Conservation (phyloP, 2,888 invertebrate genomes). For the Digitonthophagus gazella region DNA sequence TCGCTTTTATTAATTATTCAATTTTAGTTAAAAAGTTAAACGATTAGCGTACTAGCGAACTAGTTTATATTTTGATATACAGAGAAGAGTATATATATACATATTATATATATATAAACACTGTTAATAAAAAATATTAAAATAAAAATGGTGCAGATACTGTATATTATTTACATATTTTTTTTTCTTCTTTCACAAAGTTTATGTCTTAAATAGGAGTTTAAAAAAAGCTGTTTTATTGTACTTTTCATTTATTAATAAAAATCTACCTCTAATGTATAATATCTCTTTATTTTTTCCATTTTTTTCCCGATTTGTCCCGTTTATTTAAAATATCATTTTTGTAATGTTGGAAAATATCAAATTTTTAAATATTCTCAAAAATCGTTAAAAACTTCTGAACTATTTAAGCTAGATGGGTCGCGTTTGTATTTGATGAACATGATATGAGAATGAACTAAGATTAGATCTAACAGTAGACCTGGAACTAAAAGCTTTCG, state of each 20-base stretch:
- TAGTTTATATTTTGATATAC: slow-evolving; percentile 7
- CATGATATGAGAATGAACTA: too few species aligned
- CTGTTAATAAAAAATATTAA: slow-evolving; percentile 21
- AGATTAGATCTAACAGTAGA: too few species aligned
- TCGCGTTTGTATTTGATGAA: too few species aligned
- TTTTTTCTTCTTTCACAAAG: slow-evolving; percentile 38
- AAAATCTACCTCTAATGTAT: slow-evolving; percentile 54
- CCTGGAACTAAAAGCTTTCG: too few species aligned
- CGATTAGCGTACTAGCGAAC: neutral
- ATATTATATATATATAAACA: slow-evolving; percentile 20
- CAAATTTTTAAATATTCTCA: too few species aligned
- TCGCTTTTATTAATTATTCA: slow-evolving; percentile 29
- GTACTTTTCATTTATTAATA: slow-evolving; percentile 53
- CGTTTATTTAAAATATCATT: too few species aligned
- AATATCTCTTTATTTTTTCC: slow-evolving; percentile 5
- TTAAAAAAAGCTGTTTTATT: slow-evolving; percentile 48
- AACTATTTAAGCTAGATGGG: too few species aligned
- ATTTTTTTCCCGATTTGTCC: too few species aligned
- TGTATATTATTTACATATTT: slow-evolving; percentile 28
- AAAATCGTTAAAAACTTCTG: too few species aligned
- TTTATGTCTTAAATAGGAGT: slow-evolving; percentile 44
- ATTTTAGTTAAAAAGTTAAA: slow-evolving; percentile 20
- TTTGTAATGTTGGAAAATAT: too few species aligned
- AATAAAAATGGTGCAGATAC: slow-evolving; percentile 26
- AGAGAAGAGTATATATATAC: slow-evolving; percentile 1